phyloP scores from a whole-genome alignment of 1,140 invertebrate species.

The Chionoecetes opilio region DNA sequence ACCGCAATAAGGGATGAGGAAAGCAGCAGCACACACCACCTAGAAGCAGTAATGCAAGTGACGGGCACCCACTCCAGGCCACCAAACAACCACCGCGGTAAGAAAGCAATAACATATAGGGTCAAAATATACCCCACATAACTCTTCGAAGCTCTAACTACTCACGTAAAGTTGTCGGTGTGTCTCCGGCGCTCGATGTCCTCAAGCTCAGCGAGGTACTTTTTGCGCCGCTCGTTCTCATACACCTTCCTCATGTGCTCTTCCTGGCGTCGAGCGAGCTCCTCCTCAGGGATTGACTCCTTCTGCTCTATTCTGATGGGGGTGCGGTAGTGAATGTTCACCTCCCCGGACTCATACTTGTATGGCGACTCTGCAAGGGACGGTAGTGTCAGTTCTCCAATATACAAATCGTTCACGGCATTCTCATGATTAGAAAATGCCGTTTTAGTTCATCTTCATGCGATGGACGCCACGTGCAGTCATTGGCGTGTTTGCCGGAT shows the following conservation, averaged over 20 bases:
- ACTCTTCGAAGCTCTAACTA: constrained; percentile 62
- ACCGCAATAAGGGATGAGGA: no score
- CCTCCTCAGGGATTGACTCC: constrained; percentile 86
- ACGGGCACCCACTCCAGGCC: no score
- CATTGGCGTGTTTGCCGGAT: neutral
- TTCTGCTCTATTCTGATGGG: constrained; percentile 93
- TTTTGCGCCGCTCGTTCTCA: constrained; percentile 93
- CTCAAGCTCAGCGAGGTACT: constrained; percentile 91
- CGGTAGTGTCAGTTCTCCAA: neutral
- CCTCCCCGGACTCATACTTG: constrained; percentile 94
- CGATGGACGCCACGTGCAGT: neutral
- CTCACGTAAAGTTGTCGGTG: constrained; percentile 94
- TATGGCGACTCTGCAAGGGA: constrained; percentile 89
- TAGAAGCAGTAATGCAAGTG: no score
- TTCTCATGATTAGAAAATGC: constrained; percentile 28
- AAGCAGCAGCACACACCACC: no score
- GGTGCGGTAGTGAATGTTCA: constrained; percentile 95
- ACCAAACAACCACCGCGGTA: no score
- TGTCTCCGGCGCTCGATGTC: constrained; percentile 95
- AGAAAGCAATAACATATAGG: no score
- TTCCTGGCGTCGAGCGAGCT: constrained; percentile 92
- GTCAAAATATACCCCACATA: neutral
- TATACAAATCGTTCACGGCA: neutral
- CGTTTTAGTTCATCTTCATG: neutral
- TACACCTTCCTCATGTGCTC: constrained; percentile 95